Percentiles rank a stretch among this genome's conserved stretches.
phyloP scores from a whole-genome alignment of 1,140 invertebrate genomes.

The Nilaparvata lugens region DNA sequence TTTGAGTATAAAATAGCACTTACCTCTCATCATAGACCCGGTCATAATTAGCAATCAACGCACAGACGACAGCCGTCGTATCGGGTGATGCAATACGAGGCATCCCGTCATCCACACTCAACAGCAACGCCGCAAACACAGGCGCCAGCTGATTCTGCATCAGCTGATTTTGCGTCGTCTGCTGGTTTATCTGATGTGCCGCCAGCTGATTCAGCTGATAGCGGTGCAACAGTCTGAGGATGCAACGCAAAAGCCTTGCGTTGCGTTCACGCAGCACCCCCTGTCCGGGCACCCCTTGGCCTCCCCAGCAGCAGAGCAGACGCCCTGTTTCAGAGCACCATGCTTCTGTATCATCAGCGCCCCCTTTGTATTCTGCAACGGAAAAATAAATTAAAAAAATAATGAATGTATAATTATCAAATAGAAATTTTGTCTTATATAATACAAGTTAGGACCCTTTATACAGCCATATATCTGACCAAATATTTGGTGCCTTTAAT shows the following conservation, averaged over 20 bases:
- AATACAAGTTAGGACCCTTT: no score
- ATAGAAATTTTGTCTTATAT: no score
- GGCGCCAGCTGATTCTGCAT: conserved; percentile 11
- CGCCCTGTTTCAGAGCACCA: conserved; percentile 13
- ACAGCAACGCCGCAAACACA: conserved; percentile 21
- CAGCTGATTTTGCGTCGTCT: conserved; percentile 13
- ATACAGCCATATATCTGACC: no score
- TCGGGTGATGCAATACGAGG: conserved; percentile 10
- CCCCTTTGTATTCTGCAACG: conserved; percentile 19
- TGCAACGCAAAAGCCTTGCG: conserved; percentile 37
- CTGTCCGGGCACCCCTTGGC: no score
- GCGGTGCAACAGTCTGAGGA: conserved; percentile 36
- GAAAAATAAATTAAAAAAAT: no score
- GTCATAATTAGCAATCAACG: conserved; percentile 19
- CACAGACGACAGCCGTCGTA: conserved; percentile 13
- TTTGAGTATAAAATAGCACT: no score
- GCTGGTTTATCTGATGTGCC: conserved; percentile 4
- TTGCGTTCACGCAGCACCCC: conserved; percentile 33
- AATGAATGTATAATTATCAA: no score
- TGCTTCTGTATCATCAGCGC: conserved; percentile 13
- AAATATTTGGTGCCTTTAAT: no score
- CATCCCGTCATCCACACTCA: conserved; percentile 9
- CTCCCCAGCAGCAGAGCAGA: conserved; percentile 26
- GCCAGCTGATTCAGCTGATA: conserved; percentile 25
- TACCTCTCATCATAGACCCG: conserved; percentile 23